Base-by-base conservation (phyloP, 2,888 invertebrate species). In the Drosophila hamatofila region DNA sequence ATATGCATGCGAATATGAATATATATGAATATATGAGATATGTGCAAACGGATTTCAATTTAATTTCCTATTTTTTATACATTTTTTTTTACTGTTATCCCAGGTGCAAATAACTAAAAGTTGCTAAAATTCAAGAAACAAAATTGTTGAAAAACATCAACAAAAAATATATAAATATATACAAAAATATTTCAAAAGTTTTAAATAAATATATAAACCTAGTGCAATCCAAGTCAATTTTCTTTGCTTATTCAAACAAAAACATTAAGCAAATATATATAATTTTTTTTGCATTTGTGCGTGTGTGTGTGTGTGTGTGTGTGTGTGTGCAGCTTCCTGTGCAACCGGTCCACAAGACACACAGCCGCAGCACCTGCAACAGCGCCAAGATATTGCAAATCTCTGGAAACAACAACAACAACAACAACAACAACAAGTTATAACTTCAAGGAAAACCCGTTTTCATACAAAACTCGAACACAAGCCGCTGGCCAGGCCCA, bases 311-410 rank as follows among this genome's bases (percentile, higher is more conserved):
- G 56, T 65, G 51, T 9, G 51, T 9, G 51, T 12, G 27, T 60
- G 59, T 52, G 44, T 35, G 35, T 51, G 65, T 59, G 65, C 77
- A 81, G 86, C 88, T 90, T 89, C 89, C 90, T 91, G 82, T 76
- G 78, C 79, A 91, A 90, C 90, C 91, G 90, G 90, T 90, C 81
- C 81, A 72, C 67, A 72, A 64, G 49, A 62, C 60, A 65, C 55
- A 65, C 71, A 64, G 61, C 69, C 46, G 58, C 63, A 67, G 62
- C 37, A 67, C 65, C 75, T 82, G 89, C 83, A 89, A 74, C 39
- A 27, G 21, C 46, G 5, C 18, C 11, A 21, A 18, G 11, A 21
- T 42, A 18, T 42, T 21, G 41, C 42, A 18, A 18, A 41, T 42
- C 39, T 39, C 9, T n/a, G 2, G n/a, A n/a, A 16, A 63, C 14